Conservation (phyloP, 2,797 vertebrate species). For the Chrosomus eos region DNA sequence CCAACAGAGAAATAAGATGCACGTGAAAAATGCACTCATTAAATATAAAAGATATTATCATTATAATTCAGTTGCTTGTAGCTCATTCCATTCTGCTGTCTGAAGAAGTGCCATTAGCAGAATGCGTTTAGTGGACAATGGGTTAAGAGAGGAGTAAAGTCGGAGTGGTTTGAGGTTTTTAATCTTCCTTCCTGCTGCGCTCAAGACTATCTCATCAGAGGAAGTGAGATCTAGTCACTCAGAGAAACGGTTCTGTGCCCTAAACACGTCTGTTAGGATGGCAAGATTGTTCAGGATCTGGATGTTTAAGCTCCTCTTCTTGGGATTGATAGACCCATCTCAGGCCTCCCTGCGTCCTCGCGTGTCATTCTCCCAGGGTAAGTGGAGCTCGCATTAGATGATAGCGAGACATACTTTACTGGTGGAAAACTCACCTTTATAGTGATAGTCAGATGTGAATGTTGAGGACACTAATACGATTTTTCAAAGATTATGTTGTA, state of each 20-base stretch:
- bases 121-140: background rate
- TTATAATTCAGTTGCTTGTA: background rate
- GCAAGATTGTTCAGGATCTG: background rate
- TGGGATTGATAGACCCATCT: background rate
- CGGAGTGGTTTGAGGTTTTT: slow-evolving; percentile 20
- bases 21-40: background rate
- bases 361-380: slow-evolving; percentile 5
- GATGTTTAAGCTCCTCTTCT: background rate
- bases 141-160: background rate
- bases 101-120: slow-evolving; percentile 15
- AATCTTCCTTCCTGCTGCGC: background rate
- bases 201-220: background rate
- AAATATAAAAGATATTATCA: background rate
- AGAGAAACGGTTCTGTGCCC: background rate
- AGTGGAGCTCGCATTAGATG: background rate
- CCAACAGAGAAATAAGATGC: background rate
- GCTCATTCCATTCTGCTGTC: background rate
- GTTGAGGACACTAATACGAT: background rate
- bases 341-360: slow-evolving; percentile 10
- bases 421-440: background rate
- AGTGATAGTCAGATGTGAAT: background rate
- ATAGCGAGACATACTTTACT: background rate
- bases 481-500: background rate
- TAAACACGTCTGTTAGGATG: background rate
- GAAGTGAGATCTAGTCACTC: slow-evolving; percentile 7